Evolutionary conservation across 2,797 vertebrate species (phyloP), one percentile per base, ranked within the genome.

Genomic region (Rhadinocentrus ornatus): DNA sequence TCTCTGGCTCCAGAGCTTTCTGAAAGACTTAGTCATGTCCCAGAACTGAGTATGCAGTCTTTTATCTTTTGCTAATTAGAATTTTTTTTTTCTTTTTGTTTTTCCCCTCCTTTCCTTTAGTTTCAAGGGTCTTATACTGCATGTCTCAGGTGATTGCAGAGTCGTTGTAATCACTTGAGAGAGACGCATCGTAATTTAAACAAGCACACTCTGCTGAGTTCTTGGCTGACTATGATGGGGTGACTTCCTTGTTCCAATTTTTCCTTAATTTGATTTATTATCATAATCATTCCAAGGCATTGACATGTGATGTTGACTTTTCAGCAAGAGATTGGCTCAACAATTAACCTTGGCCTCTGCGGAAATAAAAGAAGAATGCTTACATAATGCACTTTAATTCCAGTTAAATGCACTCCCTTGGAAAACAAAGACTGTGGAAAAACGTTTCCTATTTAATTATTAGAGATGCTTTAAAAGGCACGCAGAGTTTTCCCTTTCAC

Each of bases 261-360:
- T 57, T 61, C 56, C 69, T 82, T 86, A 67, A 84, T 88, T 87
- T 59, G 50, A 88, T 88, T 86, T 87, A 86, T 87, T 70, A 71
- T 82, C 62, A 62, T 71, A 75, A 84, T 88, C 55, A 80, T 73
- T 85, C 65, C 77, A 80, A 85, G 70, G 52, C 72, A 81, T 84
- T 70, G 61, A 69, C 65, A 55, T 80, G 69, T 52, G 75, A 86
- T 75, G 70, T 46, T 83, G 61, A 50, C 61, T 78, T 86, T 84
- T 82, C 64, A 74, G 77, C 58, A 22, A 54, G 59, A 69, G 65
- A 74, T 61, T 31, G 11, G 73, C 37, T 56, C 27, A 65, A 68
- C 34, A 87, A 85, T 86, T 89, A 85, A 73, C 75, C 69, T 68
- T 72, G 55, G 41, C 32, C 66, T 50, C 70, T 56, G 62, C 41